These are phyloP conservation scores for Eudasyphora cyanicolor DNA, from an alignment of 2,888 invertebrate genomes.

Conservation along the genomic window DNA sequence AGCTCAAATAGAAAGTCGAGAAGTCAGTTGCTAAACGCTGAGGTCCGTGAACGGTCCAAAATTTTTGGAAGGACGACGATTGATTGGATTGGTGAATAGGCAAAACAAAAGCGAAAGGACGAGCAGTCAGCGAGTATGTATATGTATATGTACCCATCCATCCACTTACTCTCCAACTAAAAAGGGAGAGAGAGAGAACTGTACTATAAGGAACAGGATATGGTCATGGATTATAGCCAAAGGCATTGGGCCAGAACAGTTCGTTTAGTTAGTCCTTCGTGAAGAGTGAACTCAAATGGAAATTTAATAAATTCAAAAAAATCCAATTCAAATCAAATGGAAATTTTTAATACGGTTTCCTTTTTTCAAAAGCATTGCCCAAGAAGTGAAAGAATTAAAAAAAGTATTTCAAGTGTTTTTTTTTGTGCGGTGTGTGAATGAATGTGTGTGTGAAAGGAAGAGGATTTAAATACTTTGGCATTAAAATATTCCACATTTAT, in stretches of 20 bases:
- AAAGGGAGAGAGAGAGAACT: background rate
- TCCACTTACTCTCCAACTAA: too few species aligned
- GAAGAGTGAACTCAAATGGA: slow-evolving; percentile 28
- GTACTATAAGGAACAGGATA: slow-evolving; percentile 11
- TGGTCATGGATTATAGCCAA: slow-evolving; percentile 7
- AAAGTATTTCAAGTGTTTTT: too few species aligned
- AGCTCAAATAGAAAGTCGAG: slow-evolving; percentile 20
- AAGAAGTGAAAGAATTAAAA: background rate
- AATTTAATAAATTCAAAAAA: slow-evolving; percentile 24
- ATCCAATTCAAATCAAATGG: slow-evolving; percentile 8
- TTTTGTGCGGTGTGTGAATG: slow-evolving; percentile 10
- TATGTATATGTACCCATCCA: too few species aligned
- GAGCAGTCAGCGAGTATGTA: slow-evolving; percentile 3
- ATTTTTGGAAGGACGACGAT: background rate
- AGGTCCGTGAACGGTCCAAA: slow-evolving; percentile 33
- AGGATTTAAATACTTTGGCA: background rate
- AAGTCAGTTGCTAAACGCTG: slow-evolving; percentile 43
- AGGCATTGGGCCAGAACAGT: too few species aligned
- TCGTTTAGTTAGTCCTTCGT: too few species aligned
- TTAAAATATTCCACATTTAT: slow-evolving; percentile 8
- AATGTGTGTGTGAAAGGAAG: slow-evolving; percentile 1
- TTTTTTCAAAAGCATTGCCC: background rate
- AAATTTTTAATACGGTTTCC: slow-evolving; percentile 5
- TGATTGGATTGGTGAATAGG: background rate
- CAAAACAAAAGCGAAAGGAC: slow-evolving; percentile 9